Evolutionary conservation across 2,797 vertebrate genomes (phyloP), one percentile per base, ranked within the genome.

Genomic region (Anolis apletophallus): DNA sequence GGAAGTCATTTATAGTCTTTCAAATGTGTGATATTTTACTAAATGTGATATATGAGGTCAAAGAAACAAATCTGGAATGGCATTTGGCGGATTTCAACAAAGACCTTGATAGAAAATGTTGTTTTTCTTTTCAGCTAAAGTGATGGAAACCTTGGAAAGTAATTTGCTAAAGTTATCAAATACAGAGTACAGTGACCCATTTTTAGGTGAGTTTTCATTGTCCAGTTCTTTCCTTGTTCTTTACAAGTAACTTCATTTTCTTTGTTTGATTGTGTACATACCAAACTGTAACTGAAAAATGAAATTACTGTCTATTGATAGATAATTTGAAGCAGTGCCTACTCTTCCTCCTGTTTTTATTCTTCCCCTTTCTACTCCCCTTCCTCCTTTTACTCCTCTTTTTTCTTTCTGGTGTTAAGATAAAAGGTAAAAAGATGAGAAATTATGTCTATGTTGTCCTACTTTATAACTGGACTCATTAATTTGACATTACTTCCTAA

Each of bases 81-180:
- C 14, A 16, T 81, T 29, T 55, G 77, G 86, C 68, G 71, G 84
- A 21, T 73, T 0, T 10, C 90, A 91, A 87, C 71, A 59, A 32
- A 0, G 81, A 21, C 73, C 12, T 82, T 90, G 34, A 91, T 87
- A 34, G 59, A 40, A 54, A 88, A 55, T 59, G 23, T 81, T 88
- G 13, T 92, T 88, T 84, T 72, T 8, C 76, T 52, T 90, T 94
- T 54, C 82, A 97, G 96, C 94, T 91, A 95, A 95, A 88, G 82
- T 90, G 73, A 67, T 96, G 73, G 95, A 96, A 67, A 95, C 92
- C 85, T 88, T 95, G 93, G 94, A 93, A 94, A 96, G 54, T 94
- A 96, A 89, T 90, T 93, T 95, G 54, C 92, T 96, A 79, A 95
- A 94, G 86, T 91, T 96, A 64, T 97, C 96, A 80, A 95, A 94